Evolutionary conservation across 2,797 vertebrate species (phyloP).

Genomic region (Mustela erminea): DNA sequence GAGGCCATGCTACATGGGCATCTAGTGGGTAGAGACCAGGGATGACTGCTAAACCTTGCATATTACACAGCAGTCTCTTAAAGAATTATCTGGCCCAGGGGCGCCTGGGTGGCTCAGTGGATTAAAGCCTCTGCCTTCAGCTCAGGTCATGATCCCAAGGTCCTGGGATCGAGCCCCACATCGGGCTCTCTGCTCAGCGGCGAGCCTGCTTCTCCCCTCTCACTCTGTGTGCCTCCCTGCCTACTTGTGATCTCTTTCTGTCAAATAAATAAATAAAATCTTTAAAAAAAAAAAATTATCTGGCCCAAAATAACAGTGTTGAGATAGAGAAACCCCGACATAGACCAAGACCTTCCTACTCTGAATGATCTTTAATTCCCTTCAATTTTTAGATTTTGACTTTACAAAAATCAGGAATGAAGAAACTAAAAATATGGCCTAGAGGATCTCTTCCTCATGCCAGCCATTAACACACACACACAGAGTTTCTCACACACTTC

Average conservation of each 20-base stretch:
- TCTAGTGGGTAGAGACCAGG: neutral
- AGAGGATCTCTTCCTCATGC: neutral
- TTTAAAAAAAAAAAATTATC: neutral
- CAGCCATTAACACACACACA: no score
- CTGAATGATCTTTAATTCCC: neutral
- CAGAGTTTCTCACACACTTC: no score
- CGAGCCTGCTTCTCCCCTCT: no score
- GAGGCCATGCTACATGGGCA: neutral
- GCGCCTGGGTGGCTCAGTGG: no score
- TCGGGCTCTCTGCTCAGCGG: no score
- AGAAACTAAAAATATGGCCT: neutral
- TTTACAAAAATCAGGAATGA: neutral
- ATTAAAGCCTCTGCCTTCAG: no score
- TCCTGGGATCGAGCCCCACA: no score
- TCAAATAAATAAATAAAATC: no score
- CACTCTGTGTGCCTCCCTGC: no score
- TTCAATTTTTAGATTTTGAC: conserved; percentile 6
- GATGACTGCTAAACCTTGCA: neutral
- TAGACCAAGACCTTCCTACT: neutral
- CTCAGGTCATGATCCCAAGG: no score
- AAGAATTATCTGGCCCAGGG: neutral
- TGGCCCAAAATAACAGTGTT: neutral
- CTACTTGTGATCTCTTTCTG: no score
- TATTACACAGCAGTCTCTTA: neutral
- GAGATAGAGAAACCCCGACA: neutral